A percentile compares a stretch with the other conserved stretches of the same genome.
Evolutionary conservation across 1,140 invertebrate genomes (phyloP).

Genomic region (Chionoecetes opilio): DNA sequence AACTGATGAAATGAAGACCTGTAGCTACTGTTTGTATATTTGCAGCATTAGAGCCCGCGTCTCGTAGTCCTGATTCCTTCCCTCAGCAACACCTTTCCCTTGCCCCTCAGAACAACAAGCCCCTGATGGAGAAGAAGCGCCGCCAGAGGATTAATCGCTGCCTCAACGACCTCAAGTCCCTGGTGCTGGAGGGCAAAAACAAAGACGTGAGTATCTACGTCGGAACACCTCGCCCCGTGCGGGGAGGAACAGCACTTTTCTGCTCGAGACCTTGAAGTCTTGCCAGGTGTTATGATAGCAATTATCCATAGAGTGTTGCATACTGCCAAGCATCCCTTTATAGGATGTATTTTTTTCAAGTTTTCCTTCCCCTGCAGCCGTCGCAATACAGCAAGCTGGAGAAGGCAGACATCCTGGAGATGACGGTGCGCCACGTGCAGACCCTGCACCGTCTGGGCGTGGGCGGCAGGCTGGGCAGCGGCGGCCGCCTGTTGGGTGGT

Average conservation of each 20-base stretch:
- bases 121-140: constrained; percentile 83
- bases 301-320: background rate
- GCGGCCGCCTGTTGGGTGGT: constrained; percentile 8
- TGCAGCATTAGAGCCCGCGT: too few relatives aligned
- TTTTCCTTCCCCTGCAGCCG: constrained; percentile 29
- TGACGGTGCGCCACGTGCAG: constrained; percentile 71
- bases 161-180: constrained; percentile 94
- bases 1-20: background rate
- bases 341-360: background rate
- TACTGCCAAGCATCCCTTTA: background rate
- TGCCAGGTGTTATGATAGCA: background rate
- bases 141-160: constrained; percentile 97
- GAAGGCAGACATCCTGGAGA: constrained; percentile 74
- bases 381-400: constrained; percentile 72
- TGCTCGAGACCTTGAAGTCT: constrained; percentile 83
- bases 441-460: constrained; percentile 56
- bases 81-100: background rate
- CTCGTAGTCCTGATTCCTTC: background rate
- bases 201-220: constrained; percentile 86
- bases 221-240: constrained; percentile 84
- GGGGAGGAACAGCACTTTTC: constrained; percentile 98
- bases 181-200: constrained; percentile 66
- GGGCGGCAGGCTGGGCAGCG: background rate
- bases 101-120: constrained; percentile 71
- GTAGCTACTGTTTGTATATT: background rate